Percentiles rank a stretch among this genome's conserved stretches.
Conservation (phyloP, 1,140 invertebrate genomes). For the Philopotamus ludificatus region DNA sequence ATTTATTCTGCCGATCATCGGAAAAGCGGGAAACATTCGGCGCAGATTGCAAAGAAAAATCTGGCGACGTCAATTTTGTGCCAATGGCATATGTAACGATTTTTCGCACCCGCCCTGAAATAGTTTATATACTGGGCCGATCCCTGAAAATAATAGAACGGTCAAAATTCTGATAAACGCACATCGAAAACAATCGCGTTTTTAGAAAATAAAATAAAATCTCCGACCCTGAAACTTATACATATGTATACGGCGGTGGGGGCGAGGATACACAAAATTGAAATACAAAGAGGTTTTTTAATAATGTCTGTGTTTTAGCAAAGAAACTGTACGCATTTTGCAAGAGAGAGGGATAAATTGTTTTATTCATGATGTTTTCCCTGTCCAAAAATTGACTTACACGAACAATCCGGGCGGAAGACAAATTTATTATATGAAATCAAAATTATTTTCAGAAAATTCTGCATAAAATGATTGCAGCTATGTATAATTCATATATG, state of each 20-base stretch:
- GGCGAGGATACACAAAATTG: not conserved
- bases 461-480: too few species aligned
- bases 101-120: too few species aligned
- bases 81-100: too few species aligned
- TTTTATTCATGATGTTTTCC: constrained; percentile 31
- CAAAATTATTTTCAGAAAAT: too few species aligned
- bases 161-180: too few species aligned
- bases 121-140: too few species aligned
- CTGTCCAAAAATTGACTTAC: constrained; percentile 26
- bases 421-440: not conserved
- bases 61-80: too few species aligned
- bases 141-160: too few species aligned
- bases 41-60: too few species aligned
- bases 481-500: too few species aligned
- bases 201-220: not conserved
- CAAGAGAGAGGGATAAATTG: constrained; percentile 9
- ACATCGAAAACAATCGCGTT: too few species aligned
- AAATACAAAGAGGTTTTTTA: constrained; percentile 10
- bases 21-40: not conserved
- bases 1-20: not conserved
- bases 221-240: not conserved
- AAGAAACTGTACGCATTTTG: constrained; percentile 25
- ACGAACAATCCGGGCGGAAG: constrained; percentile 17
- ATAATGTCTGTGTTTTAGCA: not conserved
- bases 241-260: not conserved